Evolutionary conservation across 2,888 invertebrate genomes (phyloP).

Genomic region (Eupithecia dodoneata): DNA sequence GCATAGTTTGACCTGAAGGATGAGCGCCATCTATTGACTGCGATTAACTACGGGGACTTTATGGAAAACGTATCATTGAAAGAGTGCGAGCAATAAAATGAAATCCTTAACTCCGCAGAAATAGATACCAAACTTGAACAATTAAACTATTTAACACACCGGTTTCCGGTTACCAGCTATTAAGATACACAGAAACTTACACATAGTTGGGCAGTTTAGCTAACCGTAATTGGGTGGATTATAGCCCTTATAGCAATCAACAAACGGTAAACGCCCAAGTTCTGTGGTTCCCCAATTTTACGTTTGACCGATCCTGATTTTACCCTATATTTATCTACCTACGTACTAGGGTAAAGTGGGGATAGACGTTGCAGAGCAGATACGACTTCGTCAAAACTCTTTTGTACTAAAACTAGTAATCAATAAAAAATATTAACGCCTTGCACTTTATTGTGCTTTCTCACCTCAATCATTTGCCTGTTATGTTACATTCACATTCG

Average conservation of each 20-base stretch:
- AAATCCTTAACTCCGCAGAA: neutral
- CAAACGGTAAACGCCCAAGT: constrained; percentile 39
- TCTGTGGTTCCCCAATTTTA: constrained; percentile 61
- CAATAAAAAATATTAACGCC: neutral
- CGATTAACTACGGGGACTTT: too few species aligned
- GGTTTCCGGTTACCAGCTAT: constrained; percentile 8
- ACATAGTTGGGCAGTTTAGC: constrained; percentile 23
- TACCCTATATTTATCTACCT: constrained; percentile 42
- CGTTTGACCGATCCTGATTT: constrained; percentile 69
- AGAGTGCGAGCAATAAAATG: too few species aligned
- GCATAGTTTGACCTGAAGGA: too few species aligned
- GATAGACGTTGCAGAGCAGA: neutral
- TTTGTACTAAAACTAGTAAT: neutral
- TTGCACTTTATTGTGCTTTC: neutral
- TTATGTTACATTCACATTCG: neutral
- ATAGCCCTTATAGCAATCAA: constrained; percentile 35
- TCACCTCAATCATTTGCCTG: neutral
- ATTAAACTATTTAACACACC: neutral
- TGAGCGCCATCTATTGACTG: too few species aligned
- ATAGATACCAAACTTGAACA: neutral
- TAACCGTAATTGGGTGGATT: constrained; percentile 22
- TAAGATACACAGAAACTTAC: constrained; percentile 16
- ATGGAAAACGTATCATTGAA: too few species aligned
- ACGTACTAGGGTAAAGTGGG: neutral
- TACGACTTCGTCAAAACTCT: neutral